phyloP scores from a whole-genome alignment of 2,113 vertebrate species.

The Halcyon malimbica region DNA sequence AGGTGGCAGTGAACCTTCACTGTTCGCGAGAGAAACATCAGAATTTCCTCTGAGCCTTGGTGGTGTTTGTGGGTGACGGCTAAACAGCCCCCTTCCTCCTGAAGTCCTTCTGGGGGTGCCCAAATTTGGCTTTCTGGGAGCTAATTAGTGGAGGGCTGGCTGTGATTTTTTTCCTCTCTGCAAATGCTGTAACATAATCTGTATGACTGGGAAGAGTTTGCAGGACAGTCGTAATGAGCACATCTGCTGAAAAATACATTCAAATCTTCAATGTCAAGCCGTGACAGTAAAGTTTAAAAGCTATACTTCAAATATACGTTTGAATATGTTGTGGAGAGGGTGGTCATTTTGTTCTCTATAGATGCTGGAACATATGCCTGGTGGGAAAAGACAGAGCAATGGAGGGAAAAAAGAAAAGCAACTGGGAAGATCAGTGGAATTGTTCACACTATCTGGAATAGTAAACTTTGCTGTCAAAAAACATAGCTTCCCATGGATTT shows the following conservation, averaged over 20 bases:
- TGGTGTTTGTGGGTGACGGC: fast-evolving
- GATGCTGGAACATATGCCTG: background rate
- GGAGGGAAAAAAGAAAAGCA: background rate
- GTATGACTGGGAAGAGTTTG: background rate
- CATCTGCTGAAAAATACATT: background rate
- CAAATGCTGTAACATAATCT: background rate
- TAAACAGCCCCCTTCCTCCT: background rate
- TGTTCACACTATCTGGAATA: background rate
- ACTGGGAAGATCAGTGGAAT: background rate
- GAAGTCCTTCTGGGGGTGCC: background rate
- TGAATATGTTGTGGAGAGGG: background rate
- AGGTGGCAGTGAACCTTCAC: constrained; percentile 75
- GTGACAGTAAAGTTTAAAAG: background rate
- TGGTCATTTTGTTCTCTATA: background rate
- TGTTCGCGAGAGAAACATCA: background rate
- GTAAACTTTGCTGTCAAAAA: background rate
- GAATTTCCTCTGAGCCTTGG: background rate
- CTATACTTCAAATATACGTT: background rate
- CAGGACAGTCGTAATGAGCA: fast-evolving
- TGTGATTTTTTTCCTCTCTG: too few species aligned
- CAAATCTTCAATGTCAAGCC: background rate
- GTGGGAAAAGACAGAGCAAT: background rate
- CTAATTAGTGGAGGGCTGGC: background rate
- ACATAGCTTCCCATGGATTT: background rate
- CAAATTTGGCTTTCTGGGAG: background rate